Evolutionary conservation across 2,113 vertebrate genomes (phyloP), one percentile per base, ranked within the genome.

Genomic region (Tylochromis polylepis): DNA sequence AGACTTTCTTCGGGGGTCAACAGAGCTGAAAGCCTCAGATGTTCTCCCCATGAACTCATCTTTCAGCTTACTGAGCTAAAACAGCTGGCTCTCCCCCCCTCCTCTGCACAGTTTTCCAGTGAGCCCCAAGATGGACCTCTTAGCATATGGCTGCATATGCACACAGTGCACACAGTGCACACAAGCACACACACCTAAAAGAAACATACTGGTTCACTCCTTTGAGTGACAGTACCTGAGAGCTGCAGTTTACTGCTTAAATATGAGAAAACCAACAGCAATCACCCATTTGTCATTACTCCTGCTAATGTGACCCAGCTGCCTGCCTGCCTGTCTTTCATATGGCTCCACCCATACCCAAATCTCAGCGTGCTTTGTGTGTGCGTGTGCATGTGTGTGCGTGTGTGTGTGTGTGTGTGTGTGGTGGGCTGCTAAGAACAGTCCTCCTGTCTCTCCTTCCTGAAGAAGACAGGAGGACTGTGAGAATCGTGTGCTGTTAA

Each of bases 1-100:
- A 85, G 77, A 86, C 58, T 87, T 89, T 89, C 77, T 87, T 85
- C 59, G 56, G 31, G 34, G 88, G 79, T 91, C 87, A 91, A 87
- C 81, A 10, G 62, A 84, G 79, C 87, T 78, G 72, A 91, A 88
- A 88, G 87, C 67, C 84, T 94, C 84, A 91, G 88, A 93, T 91
- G 88, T 93, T 94, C 91, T 92, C 34, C 11, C 84, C 60, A 87
- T 93, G 92, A 93, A 94, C 90, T 94, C 93, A 92, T 91, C 89
- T 80, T 88, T 82, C 80, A 87, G 91, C 89, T 77, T 78, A 82
- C 58, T 89, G 91, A 94, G 86, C 88, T 89, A 79, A 95, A 94
- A 95, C 94, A 94, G 94, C 93, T 94, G 93, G 88, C 24, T 75
- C 51, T 75, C 57, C 82, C 49, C 38, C 46, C 62, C 81, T 90